Evolutionary conservation across 2,888 invertebrate genomes (phyloP).

Genomic region (Machimus atricapillus): DNA sequence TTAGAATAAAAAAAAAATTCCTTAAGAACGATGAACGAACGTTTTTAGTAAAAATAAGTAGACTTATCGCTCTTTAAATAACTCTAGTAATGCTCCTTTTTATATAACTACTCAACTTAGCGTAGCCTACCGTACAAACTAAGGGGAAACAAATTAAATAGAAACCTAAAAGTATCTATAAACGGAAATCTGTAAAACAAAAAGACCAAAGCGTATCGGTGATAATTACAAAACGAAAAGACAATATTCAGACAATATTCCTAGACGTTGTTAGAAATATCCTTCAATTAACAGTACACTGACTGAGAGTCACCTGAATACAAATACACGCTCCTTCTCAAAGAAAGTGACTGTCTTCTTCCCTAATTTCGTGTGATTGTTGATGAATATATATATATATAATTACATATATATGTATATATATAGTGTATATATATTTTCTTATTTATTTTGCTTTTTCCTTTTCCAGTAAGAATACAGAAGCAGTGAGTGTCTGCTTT

Average conservation of each 20-base stretch:
- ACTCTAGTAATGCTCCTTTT: conserved; percentile 21
- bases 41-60: not conserved
- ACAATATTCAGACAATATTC: conserved; percentile 15
- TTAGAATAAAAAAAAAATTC: not conserved
- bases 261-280: not conserved
- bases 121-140: not conserved
- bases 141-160: conserved; percentile 17
- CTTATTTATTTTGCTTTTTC: not conserved
- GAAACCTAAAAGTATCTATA: conserved; percentile 12
- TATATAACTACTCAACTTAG: conserved; percentile 32
- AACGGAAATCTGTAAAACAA: conserved; percentile 29
- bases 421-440: not conserved
- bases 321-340: not conserved
- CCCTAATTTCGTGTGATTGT: not conserved
- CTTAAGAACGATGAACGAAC: conserved; percentile 20
- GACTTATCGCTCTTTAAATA: conserved; percentile 13
- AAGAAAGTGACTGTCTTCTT: not conserved
- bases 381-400: not conserved
- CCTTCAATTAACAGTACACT: not conserved
- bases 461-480: not conserved
- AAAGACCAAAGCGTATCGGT: conserved; percentile 35
- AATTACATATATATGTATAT: not conserved
- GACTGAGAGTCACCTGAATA: not conserved
- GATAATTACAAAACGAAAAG: conserved; percentile 22
- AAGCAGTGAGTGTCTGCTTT: not conserved